Base-by-base conservation (phyloP, 2,888 invertebrate genomes). In the Scaptomyza tumidula region DNA sequence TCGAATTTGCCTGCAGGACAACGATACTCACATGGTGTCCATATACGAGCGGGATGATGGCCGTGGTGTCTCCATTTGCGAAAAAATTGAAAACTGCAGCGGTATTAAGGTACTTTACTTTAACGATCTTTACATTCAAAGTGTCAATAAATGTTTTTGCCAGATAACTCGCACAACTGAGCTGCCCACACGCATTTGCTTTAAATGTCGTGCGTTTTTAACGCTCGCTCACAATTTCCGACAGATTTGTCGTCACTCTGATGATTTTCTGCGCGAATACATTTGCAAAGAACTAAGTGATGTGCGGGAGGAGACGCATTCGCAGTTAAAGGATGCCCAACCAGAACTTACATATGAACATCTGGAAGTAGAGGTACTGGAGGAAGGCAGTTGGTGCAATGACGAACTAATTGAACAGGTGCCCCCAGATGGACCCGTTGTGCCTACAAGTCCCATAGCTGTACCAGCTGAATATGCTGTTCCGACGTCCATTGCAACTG, bases 171-270 rank as follows among this genome's bases (percentile, higher is more conserved):
- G 69, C 6, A 64, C 50, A 1, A 37, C 71, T 9, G 88, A 91
- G 35, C 64, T 92, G 11, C 90, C 92, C 0, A 87, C 88, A n/a
- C 80, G 87, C 54, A 92, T 91, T 5, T 92, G 90, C 52, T 67
- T 71, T 0, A 88, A 86, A 43, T 91, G 91, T 53, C 72, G 90
- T 9, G 84, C 81, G 0, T 89, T 91, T 49, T 60, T 92, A 6
- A 83, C 80, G 2, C 76, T 91, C 9, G 90, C 92, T 0, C 86
- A 90, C 63, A 91, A 91, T 54, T 92, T 92, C 71, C 90, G 90
- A 2, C 84, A 83, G 54, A 90, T 91, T 49, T 92, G 92, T 39
- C 88, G 89, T 43, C 90, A 89, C 45, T 91, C 92, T 0, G 86
- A 92, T 68, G 84, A 85, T 19, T 90, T 92, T 31, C 71, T 92